Conservation (phyloP, 2,888 invertebrate species). For the Exocentrus adspersus region DNA sequence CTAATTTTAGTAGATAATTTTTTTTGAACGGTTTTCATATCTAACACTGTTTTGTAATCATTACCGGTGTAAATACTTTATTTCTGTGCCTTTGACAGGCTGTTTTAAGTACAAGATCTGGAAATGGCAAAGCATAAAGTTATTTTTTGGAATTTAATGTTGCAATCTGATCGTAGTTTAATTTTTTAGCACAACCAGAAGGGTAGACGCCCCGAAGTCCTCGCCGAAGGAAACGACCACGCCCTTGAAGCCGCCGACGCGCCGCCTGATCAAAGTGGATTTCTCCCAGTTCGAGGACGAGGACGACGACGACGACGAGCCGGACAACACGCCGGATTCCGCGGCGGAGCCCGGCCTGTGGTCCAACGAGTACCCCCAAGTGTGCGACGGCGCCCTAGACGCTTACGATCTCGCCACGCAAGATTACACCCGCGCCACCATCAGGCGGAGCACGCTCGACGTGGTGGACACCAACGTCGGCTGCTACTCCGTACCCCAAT, state of each 20-base stretch:
- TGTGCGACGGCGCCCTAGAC: slow-evolving; percentile 77
- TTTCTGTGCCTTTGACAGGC: too few species aligned
- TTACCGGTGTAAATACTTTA: too few species aligned
- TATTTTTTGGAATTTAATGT: too few species aligned
- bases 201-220: slow-evolving; percentile 23
- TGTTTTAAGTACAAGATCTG: too few species aligned
- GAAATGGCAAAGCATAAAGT: too few species aligned
- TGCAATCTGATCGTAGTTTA: too few species aligned
- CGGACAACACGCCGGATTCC: slow-evolving; percentile 56
- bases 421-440: slow-evolving; percentile 75
- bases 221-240: slow-evolving; percentile 42
- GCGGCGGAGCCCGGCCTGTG: slow-evolving; percentile 57
- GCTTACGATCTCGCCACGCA: slow-evolving; percentile 87
- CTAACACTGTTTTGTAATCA: too few species aligned
- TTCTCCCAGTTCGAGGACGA: slow-evolving; percentile 75
- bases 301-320: slow-evolving; percentile 63
- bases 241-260: slow-evolving; percentile 59
- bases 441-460: slow-evolving; percentile 76
- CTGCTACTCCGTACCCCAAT: slow-evolving; percentile 74
- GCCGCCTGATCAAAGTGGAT: slow-evolving; percentile 87
- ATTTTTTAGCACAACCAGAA: slow-evolving; percentile 58
- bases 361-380: slow-evolving; percentile 80
- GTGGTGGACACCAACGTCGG: slow-evolving; percentile 54
- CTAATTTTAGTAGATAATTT: slow-evolving; percentile 5
- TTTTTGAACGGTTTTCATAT: background rate